These are phyloP conservation scores for Dicyrtoma fusca DNA, from an alignment of 2,888 invertebrate genomes.

Conservation along the genomic window DNA sequence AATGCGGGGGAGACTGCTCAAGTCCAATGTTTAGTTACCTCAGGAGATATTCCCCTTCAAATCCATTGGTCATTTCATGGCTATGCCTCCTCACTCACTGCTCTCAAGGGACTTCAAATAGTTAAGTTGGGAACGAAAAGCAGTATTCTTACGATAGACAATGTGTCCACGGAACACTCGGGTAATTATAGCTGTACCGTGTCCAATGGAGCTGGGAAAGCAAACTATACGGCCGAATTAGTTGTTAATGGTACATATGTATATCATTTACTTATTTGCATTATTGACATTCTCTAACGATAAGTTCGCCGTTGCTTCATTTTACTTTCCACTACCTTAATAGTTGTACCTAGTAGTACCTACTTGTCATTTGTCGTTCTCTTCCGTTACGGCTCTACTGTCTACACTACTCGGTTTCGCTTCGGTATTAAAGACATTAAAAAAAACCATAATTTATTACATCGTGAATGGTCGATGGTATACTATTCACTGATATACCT, in stretches of 20 bases:
- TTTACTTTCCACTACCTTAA: neutral
- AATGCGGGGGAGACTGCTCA: slow-evolving; percentile 54
- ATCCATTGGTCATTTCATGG: slow-evolving; percentile 61
- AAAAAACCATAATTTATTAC: too few species aligned
- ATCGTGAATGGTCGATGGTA: too few species aligned
- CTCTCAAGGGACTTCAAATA: slow-evolving; percentile 53
- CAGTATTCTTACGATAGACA: slow-evolving; percentile 66
- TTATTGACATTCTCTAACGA: neutral
- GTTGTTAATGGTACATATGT: slow-evolving; percentile 62
- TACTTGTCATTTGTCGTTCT: too few species aligned
- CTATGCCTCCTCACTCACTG: slow-evolving; percentile 57
- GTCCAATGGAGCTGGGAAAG: slow-evolving; percentile 70
- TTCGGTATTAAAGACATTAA: neutral
- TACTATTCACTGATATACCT: too few species aligned
- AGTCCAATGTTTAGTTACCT: slow-evolving; percentile 58
- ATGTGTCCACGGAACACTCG: slow-evolving; percentile 65
- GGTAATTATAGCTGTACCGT: slow-evolving; percentile 78
- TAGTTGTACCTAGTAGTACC: neutral
- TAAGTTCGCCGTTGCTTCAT: too few species aligned
- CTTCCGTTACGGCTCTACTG: too few species aligned
- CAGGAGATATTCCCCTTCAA: slow-evolving; percentile 59
- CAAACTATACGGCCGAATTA: slow-evolving; percentile 69
- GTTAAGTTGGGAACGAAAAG: slow-evolving; percentile 66
- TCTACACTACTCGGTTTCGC: too few species aligned
- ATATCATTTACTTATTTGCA: too few species aligned